A percentile compares a stretch with the other conserved stretches of the same genome.
Conservation (phyloP, 2,888 invertebrate genomes). For the Oligia fasciuncula region DNA sequence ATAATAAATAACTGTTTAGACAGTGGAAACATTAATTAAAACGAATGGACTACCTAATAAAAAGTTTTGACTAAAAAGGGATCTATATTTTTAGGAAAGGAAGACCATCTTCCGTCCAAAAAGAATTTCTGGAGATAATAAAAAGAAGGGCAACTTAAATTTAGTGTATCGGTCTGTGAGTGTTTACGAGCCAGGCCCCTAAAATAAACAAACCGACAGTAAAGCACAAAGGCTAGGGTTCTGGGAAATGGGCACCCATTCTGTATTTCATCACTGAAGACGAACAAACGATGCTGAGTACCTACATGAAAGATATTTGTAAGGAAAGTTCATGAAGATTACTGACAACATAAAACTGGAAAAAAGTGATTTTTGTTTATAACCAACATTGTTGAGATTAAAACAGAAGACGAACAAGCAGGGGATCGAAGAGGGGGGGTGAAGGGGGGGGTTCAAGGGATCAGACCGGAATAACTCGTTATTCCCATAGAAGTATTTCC, state of each 20-base stretch:
- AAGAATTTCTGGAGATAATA: conserved; percentile 80
- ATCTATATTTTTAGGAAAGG: conserved; percentile 37
- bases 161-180: conserved; percentile 85
- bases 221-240: conserved; percentile 84
- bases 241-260: conserved; percentile 80
- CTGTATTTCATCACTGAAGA: conserved; percentile 80
- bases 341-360: not conserved
- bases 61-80: conserved; percentile 19
- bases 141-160: conserved; percentile 84
- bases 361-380: not conserved
- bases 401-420: no score
- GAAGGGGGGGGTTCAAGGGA: no score
- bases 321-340: conserved; percentile 12
- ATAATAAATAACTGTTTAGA: conserved; percentile 15
- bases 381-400: not conserved
- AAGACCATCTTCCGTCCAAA: conserved; percentile 53
- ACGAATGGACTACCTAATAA: conserved; percentile 13
- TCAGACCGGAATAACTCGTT: not conserved
- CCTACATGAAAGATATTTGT: conserved; percentile 46
- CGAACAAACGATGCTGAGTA: conserved; percentile 74
- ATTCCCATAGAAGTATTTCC: not conserved
- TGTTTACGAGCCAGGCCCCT: conserved; percentile 86
- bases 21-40: conserved; percentile 22
- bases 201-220: conserved; percentile 87
- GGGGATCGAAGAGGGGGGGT: no score